Evolutionary conservation across 2,113 vertebrate species (phyloP), one percentile per base, ranked within the genome.

Genomic region (Pelvicachromis taeniatus): DNA sequence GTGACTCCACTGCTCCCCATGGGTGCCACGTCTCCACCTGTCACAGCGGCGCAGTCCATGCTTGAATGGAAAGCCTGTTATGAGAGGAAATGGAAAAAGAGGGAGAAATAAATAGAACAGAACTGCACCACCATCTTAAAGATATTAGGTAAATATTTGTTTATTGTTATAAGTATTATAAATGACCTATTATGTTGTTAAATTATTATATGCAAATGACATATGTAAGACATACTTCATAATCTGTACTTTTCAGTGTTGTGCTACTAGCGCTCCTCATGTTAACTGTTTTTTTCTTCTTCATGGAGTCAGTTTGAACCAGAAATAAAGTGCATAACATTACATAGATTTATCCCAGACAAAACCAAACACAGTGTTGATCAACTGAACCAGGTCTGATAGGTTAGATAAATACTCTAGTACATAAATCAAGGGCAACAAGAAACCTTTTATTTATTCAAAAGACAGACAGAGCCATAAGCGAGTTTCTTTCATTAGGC

Each of bases 41-140:
- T 99, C 97, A 98, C 97, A 92, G 98, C 97, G 94, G 97, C 97
- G 13, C 96, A 98, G 92, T 98, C 97, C 97, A 98, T 98, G 90
- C 97, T 97, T 0, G 97, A 98, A 92, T 98, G 97, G 92, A 97
- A 80, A 85, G 86, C 81, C 79, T 87, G 40, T 83, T 87, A 84
- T 88, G 61, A 75, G 48, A 75, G 17, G 70, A 52, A 75, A 75
- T 52, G 45, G 70, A 75, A 75, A 75, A 33, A 33, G 26, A 52
- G 6, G 45, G 21, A 73, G 52, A 50, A 48, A 52, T n/a, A 52
- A 52, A 75, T 75, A 52, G 45, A 75, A 75, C 17, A 75, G 45
- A 75, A 33, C 7, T 75, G 31, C 45, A 52, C 45, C 17, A 7
- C 70, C 6, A 12, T 52, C 45, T 12, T 31, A 75, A 75, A 75